Evolutionary conservation across 1,140 invertebrate genomes (phyloP).

Genomic region (Trichonephila inaurata): DNA sequence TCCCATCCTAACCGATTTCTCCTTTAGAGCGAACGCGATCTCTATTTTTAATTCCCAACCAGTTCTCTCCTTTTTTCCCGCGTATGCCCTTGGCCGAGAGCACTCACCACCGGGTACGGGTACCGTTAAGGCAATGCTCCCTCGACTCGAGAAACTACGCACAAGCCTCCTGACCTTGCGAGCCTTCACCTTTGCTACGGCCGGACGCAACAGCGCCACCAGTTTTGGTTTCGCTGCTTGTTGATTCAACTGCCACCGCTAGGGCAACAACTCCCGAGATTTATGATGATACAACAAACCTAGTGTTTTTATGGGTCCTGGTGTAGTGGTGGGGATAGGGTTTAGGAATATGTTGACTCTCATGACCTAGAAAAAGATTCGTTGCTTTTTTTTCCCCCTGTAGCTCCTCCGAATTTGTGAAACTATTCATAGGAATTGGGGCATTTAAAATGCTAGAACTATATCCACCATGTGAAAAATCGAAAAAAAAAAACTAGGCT

Average conservation of each 20-base stretch:
- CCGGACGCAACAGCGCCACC: conserved; percentile 14
- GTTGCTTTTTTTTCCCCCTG: too few relatives aligned
- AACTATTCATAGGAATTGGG: too few relatives aligned
- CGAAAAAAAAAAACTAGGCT: too few relatives aligned
- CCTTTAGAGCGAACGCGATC: neutral
- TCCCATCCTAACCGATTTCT: neutral
- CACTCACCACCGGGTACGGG: conserved; percentile 71
- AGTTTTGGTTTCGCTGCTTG: conserved; percentile 61
- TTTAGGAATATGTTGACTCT: too few relatives aligned
- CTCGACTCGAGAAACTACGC: conserved; percentile 62
- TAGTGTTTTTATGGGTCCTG: neutral
- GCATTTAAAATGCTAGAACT: too few relatives aligned
- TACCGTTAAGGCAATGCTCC: conserved; percentile 75
- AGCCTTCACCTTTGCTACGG: conserved; percentile 55
- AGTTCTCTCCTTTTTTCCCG: neutral
- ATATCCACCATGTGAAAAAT: too few relatives aligned
- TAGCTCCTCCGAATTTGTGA: too few relatives aligned
- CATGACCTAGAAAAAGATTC: too few relatives aligned
- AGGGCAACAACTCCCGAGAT: neutral
- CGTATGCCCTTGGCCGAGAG: conserved; percentile 69
- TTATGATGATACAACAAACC: neutral
- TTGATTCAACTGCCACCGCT: neutral
- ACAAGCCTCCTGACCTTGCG: conserved; percentile 67
- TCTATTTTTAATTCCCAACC: conserved; percentile 22
- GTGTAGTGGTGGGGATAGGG: neutral